Conservation (phyloP, 2,113 vertebrate genomes). For the Solea senegalensis region DNA sequence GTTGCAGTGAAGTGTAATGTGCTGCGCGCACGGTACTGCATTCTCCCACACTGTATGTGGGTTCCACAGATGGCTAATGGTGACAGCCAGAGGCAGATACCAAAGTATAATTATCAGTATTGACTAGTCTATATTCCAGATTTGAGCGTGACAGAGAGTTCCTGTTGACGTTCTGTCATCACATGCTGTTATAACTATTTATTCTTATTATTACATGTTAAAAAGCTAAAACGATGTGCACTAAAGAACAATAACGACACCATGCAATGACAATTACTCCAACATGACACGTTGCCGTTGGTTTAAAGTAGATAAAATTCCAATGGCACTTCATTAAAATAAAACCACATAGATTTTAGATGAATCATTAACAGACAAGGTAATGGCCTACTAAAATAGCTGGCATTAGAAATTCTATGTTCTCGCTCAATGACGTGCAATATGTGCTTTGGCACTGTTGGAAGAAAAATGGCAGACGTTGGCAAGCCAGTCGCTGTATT, state of each 20-base stretch:
- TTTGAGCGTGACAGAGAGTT: constrained; percentile 49
- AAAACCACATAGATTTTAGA: constrained; percentile 43
- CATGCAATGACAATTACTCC: constrained; percentile 11
- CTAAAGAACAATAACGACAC: constrained; percentile 25
- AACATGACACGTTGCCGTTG: constrained; percentile 16
- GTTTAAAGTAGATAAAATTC: constrained; percentile 32
- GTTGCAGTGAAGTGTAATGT: constrained; percentile 40
- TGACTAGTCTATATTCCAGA: constrained; percentile 41
- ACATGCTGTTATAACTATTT: constrained; percentile 2
- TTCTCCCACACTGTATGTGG: constrained; percentile 37
- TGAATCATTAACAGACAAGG: constrained; percentile 46
- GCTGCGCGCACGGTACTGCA: constrained; percentile 29
- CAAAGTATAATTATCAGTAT: constrained; percentile 58
- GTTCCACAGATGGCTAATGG: constrained; percentile 55
- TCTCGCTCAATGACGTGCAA: constrained; percentile 43
- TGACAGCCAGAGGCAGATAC: constrained; percentile 39
- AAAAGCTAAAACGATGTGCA: constrained; percentile 9
- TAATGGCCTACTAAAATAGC: constrained; percentile 56
- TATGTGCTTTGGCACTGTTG: constrained; percentile 46
- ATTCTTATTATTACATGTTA: constrained; percentile 34
- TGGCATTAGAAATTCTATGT: constrained; percentile 47
- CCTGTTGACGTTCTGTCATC: constrained; percentile 9
- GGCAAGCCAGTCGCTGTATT: constrained; percentile 52
- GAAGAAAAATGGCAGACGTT: constrained; percentile 63
- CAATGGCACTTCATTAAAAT: constrained; percentile 46